These are phyloP conservation scores for Hylaeus anthracinus DNA, from an alignment of 1,140 invertebrate genomes.

Conservation along the genomic window DNA sequence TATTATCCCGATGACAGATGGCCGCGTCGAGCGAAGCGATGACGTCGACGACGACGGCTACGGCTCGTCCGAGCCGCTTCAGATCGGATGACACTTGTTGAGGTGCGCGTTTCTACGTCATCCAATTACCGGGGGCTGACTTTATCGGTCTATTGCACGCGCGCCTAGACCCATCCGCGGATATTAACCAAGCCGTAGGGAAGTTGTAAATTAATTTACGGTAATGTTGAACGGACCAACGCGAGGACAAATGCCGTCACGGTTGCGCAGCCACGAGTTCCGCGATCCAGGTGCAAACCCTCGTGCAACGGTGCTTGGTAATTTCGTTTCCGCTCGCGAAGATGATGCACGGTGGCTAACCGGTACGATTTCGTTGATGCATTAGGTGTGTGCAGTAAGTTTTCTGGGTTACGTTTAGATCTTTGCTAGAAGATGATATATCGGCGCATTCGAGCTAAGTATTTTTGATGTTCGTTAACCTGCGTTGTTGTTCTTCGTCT, in stretches of 20 bases:
- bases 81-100: slow-evolving; percentile 49
- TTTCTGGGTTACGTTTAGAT: too few relatives aligned
- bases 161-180: background rate
- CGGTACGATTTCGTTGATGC: slow-evolving; percentile 1
- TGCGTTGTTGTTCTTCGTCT: too few relatives aligned
- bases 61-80: slow-evolving; percentile 17
- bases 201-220: slow-evolving; percentile 53
- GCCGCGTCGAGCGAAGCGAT: slow-evolving; percentile 9
- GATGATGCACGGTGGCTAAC: slow-evolving; percentile 21
- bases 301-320: background rate
- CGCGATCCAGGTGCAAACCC: background rate
- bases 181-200: slow-evolving; percentile 18
- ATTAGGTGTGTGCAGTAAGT: background rate
- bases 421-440: too few relatives aligned
- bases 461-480: too few relatives aligned
- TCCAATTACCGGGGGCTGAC: slow-evolving; percentile 41
- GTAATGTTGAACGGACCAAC: slow-evolving; percentile 7
- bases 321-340: slow-evolving; percentile 31
- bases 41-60: slow-evolving; percentile 20
- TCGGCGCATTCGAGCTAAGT: too few relatives aligned
- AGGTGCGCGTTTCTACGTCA: slow-evolving; percentile 32
- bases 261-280: background rate
- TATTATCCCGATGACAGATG: slow-evolving; percentile 61
- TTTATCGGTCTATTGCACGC: slow-evolving; percentile 48
- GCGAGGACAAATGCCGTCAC: slow-evolving; percentile 24